Conservation (phyloP, 2,888 invertebrate species). For the Epicampocera succincta region DNA sequence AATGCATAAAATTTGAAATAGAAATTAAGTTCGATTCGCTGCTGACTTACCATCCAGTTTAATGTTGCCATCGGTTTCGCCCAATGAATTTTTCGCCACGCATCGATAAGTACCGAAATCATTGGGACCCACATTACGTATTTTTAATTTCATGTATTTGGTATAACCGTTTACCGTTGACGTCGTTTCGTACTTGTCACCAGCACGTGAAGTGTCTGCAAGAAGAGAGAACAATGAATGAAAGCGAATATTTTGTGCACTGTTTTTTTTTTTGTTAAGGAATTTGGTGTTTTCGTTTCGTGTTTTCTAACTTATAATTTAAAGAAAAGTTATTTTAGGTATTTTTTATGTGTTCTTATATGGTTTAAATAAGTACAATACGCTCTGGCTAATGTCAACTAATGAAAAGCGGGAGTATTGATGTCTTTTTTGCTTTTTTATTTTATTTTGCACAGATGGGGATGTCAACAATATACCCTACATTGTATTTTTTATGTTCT, state of each 20-base stretch:
- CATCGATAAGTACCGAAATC: constrained; percentile 95
- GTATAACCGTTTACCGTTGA: constrained; percentile 93
- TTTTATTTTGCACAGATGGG: too few relatives aligned
- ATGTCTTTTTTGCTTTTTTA: too few relatives aligned
- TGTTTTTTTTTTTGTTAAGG: too few relatives aligned
- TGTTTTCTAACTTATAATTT: too few relatives aligned
- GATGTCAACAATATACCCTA: too few relatives aligned
- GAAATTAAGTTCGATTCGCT: background rate
- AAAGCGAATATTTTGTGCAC: background rate
- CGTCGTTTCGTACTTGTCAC: constrained; percentile 93
- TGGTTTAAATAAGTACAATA: too few relatives aligned
- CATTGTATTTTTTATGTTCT: too few relatives aligned
- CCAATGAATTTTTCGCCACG: constrained; percentile 94
- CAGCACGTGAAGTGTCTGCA: constrained; percentile 87
- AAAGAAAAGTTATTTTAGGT: too few relatives aligned
- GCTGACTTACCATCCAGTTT: constrained; percentile 90
- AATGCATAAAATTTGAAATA: background rate
- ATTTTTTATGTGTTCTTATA: too few relatives aligned
- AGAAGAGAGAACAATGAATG: constrained; percentile 22
- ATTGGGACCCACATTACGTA: constrained; percentile 88
- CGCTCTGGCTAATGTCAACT: too few relatives aligned
- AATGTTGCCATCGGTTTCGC: constrained; percentile 94
- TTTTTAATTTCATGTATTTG: constrained; percentile 95
- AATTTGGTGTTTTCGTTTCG: too few relatives aligned
- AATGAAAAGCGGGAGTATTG: too few relatives aligned